Percentiles rank a stretch among this genome's conserved stretches.
Evolutionary conservation across 2,113 vertebrate genomes (phyloP).

Genomic region (Apeltes quadracus): DNA sequence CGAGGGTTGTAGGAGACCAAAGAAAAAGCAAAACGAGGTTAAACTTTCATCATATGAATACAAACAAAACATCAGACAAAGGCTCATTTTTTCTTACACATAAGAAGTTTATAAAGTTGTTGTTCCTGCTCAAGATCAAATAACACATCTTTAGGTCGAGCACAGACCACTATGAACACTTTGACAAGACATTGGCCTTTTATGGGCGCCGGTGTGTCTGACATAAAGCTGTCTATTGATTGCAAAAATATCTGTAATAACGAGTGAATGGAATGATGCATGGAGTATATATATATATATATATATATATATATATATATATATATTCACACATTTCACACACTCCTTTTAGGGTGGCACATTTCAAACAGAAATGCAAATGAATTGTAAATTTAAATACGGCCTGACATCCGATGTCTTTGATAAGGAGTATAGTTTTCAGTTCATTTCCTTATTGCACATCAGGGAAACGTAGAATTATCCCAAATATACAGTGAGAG

Average conservation of each 20-base stretch:
- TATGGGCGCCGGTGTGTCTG: not conserved
- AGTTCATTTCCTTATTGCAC: conserved; percentile 41
- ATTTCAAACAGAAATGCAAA: conserved; percentile 47
- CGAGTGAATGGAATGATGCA: not conserved
- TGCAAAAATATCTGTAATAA: not conserved
- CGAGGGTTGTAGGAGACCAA: not conserved
- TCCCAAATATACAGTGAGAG: conserved; percentile 50
- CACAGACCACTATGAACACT: not conserved
- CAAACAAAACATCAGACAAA: not conserved
- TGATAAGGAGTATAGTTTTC: conserved; percentile 33
- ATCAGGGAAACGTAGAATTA: conserved; percentile 57
- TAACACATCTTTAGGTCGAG: not conserved
- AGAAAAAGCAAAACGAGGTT: conserved; percentile 1
- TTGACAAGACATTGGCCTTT: not conserved
- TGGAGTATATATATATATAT: not conserved
- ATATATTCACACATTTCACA: no score
- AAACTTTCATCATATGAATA: not conserved
- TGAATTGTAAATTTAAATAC: conserved; percentile 50
- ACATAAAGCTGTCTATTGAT: not conserved
- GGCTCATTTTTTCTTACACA: not conserved
- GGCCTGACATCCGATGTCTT: conserved; percentile 10
- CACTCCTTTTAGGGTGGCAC: conserved; percentile 23
- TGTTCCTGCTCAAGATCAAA: not conserved
- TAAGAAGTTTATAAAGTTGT: not conserved
- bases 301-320: no score